Evolutionary conservation across 1,140 invertebrate genomes (phyloP).

Genomic region (Samia ricini): DNA sequence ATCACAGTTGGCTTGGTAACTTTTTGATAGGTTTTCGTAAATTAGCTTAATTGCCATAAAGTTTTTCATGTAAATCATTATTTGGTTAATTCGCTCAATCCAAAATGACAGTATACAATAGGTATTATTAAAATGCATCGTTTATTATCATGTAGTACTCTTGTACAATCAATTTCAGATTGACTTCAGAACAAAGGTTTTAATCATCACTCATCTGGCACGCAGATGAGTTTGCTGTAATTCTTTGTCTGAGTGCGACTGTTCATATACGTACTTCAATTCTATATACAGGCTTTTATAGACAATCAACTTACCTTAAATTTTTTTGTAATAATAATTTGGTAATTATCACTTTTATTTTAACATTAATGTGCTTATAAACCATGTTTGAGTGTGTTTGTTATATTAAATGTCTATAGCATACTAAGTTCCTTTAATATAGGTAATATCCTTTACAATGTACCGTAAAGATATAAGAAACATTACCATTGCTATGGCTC

Average conservation of each 20-base stretch:
- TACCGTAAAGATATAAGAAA: conserved; percentile 41
- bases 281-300: neutral
- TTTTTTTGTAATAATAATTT: too few species aligned
- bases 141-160: too few species aligned
- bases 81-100: too few species aligned
- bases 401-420: neutral
- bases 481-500: conserved; percentile 38
- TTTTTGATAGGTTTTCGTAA: too few species aligned
- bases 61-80: too few species aligned
- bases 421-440: conserved; percentile 44
- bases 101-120: too few species aligned
- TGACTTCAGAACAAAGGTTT: neutral
- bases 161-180: too few species aligned
- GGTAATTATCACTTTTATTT: neutral
- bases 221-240: neutral
- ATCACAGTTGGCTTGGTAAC: too few species aligned
- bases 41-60: too few species aligned
- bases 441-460: conserved; percentile 47
- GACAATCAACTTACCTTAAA: neutral
- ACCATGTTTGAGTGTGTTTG: neutral
- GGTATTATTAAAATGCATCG: too few species aligned
- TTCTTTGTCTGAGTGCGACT: neutral
- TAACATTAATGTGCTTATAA: neutral
- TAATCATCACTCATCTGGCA: neutral
- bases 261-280: neutral